Conservation (phyloP, 2,113 vertebrate species). For the Stigmatopora argus region DNA sequence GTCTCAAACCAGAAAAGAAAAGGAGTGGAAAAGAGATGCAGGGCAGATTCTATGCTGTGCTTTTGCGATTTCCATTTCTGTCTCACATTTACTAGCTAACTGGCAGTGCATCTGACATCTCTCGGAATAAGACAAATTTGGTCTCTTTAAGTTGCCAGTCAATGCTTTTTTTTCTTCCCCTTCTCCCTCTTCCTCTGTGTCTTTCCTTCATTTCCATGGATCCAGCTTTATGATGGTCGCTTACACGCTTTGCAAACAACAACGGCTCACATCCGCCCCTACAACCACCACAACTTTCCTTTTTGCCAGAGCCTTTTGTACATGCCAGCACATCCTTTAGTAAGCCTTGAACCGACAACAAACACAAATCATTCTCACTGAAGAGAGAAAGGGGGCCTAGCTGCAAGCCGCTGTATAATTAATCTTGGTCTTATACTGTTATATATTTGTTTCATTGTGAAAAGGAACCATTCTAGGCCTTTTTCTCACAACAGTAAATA, state of each 20-base stretch:
- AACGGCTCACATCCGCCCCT: slow-evolving; percentile 35
- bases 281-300: slow-evolving; percentile 44
- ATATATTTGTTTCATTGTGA: slow-evolving; percentile 47
- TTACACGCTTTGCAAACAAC: slow-evolving; percentile 67
- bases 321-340: slow-evolving; percentile 68
- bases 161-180: slow-evolving; percentile 54
- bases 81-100: slow-evolving; percentile 46
- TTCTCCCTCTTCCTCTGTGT: slow-evolving; percentile 16
- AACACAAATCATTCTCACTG: slow-evolving; percentile 57
- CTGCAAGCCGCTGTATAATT: slow-evolving; percentile 55
- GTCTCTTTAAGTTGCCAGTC: slow-evolving; percentile 70
- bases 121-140: slow-evolving; percentile 65
- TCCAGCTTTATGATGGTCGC: slow-evolving; percentile 60
- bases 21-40: slow-evolving; percentile 56
- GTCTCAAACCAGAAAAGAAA: slow-evolving; percentile 70
- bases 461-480: slow-evolving; percentile 20
- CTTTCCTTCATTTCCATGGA: slow-evolving; percentile 57
- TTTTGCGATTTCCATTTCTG: slow-evolving; percentile 38
- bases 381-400: slow-evolving; percentile 50
- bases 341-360: slow-evolving; percentile 68
- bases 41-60: slow-evolving; percentile 64
- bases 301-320: slow-evolving; percentile 58
- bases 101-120: slow-evolving; percentile 70
- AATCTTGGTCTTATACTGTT: slow-evolving; percentile 63
- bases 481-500: slow-evolving; percentile 39